These are phyloP conservation scores for Etia nguti DNA, from an alignment of 2,113 vertebrate genomes.

Conservation along the genomic window DNA sequence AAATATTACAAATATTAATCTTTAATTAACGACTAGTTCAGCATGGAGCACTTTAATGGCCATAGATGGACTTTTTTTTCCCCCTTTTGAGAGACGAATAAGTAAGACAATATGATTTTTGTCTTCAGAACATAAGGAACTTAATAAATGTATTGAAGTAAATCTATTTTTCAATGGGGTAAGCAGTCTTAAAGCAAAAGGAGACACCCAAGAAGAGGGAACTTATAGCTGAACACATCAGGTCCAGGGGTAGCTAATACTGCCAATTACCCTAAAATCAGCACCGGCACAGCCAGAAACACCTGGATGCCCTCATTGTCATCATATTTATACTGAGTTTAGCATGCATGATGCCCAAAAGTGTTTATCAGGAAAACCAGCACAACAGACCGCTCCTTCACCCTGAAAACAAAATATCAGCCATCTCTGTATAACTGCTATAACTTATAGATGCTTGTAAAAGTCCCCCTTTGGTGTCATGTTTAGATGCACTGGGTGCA, in stretches of 20 bases:
- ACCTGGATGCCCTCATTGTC: neutral
- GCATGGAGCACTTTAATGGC: neutral
- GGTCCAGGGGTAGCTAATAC: neutral
- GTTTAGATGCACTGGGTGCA: no score
- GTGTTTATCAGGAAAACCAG: neutral
- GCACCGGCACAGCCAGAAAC: neutral
- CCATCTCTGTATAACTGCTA: no score
- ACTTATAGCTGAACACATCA: accelerated
- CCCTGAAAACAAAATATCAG: neutral
- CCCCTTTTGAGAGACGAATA: neutral
- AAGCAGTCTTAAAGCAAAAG: neutral
- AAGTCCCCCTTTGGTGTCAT: no score
- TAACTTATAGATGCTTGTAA: no score
- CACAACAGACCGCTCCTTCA: neutral
- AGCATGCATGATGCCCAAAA: neutral
- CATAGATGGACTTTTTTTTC: neutral
- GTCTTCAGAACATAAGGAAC: neutral
- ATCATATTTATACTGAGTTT: neutral
- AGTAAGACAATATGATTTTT: neutral
- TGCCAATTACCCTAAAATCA: neutral
- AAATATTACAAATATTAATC: neutral
- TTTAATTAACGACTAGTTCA: neutral
- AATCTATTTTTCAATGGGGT: neutral
- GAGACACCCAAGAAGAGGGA: neutral
- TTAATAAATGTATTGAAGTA: neutral